Evolutionary conservation across 2,888 invertebrate species (phyloP), one percentile per base, ranked within the genome.

Genomic region (Timandra comae): DNA sequence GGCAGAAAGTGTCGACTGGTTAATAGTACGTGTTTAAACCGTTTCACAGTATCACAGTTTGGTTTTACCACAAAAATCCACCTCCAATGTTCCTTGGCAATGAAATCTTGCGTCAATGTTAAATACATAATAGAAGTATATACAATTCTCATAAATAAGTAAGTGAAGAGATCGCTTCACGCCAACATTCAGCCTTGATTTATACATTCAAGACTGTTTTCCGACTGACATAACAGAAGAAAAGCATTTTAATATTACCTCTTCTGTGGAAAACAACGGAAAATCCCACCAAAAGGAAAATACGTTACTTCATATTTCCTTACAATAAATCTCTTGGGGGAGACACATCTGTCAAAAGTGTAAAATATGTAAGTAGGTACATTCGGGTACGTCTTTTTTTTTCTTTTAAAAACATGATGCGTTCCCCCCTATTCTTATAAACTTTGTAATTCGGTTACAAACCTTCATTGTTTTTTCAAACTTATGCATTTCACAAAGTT

Each of bases 301-400:
- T 59, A 72, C 61, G 71, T 69, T 73, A 69, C 75, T 76, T 73
- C 74, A 79, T 78, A 79, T 80, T 75, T 69, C 49, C 51, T 52
- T 39, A 59, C 65, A 61, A 84, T 84, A 84, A 84, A 84, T 84
- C 79, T 74, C 63, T 56, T 55, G 63, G 64, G 65, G 63, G 64
- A 65, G 79, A 78, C 80, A 67, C 75, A 79, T 79, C 73, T 82
- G 82, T 82, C 84, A 82, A 77, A 84, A 81, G 65, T 77, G 66
- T 82, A 79, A 84, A 82, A 80, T 80, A 82, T 79, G 74, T 78
- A 77, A 16, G 6, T 5, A 16, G 16, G 16, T 16, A 16, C 16
- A 3, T 82, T 75, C 71, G 74, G 76, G 74, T 76, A n/a, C 70
- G 76, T 35, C 31, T 38, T 35, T 33, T 34, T 28, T 39, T 34